These are phyloP conservation scores for Cetoscarus ocellatus DNA, from an alignment of 2,797 vertebrate genomes.

Conservation along the genomic window DNA sequence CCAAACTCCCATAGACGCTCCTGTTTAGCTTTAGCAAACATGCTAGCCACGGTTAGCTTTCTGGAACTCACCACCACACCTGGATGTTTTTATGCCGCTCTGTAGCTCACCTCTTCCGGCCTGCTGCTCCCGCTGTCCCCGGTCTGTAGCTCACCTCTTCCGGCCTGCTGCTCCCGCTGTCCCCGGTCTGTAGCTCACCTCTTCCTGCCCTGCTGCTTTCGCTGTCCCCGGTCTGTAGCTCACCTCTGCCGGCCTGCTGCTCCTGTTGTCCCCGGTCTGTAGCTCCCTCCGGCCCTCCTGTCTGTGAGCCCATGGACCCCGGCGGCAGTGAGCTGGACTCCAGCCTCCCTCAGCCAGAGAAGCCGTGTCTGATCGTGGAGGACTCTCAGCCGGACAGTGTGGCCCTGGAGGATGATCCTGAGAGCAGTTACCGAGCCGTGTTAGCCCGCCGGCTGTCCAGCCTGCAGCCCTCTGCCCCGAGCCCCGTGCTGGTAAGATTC, in stretches of 20 bases:
- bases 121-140: not conserved
- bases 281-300: too few species aligned
- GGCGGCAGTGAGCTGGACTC: slow-evolving; percentile 88
- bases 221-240: too few species aligned
- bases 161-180: not conserved
- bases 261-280: too few species aligned
- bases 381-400: slow-evolving; percentile 93
- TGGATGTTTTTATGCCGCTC: slow-evolving; percentile 5
- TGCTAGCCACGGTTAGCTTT: slow-evolving; percentile 33
- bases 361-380: slow-evolving; percentile 92
- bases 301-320: slow-evolving; percentile 85
- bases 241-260: too few species aligned
- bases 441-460: slow-evolving; percentile 86
- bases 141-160: not conserved
- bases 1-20: not conserved
- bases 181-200: too few species aligned
- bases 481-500: slow-evolving; percentile 88
- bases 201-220: too few species aligned
- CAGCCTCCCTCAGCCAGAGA: slow-evolving; percentile 89
- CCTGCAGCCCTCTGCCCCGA: slow-evolving; percentile 85
- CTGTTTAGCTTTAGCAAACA: slow-evolving; percentile 33
- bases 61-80: not conserved
- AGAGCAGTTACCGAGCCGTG: slow-evolving; percentile 86
- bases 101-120: slow-evolving; percentile 1
- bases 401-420: slow-evolving; percentile 86